These are phyloP conservation scores for Capitulum mitella DNA, from an alignment of 2,888 invertebrate genomes.

Conservation along the genomic window DNA sequence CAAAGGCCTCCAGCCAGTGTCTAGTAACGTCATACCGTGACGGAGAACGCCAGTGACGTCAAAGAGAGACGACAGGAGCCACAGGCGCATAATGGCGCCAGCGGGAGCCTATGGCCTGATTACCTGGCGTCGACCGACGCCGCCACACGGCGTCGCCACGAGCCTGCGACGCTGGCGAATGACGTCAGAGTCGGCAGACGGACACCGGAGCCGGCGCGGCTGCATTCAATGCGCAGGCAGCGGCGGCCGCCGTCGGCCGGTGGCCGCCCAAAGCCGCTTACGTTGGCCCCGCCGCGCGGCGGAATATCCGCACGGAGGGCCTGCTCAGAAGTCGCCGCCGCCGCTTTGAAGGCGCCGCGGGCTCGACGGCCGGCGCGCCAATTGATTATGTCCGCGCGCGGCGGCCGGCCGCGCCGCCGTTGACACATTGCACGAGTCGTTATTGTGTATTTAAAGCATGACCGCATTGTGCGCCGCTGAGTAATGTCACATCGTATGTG, in stretches of 20 bases:
- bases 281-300: not conserved
- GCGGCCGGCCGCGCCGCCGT: not conserved
- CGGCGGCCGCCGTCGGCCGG: not conserved
- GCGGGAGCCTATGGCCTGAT: not conserved
- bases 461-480: not conserved
- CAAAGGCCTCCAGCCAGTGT: too few relatives aligned
- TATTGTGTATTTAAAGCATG: conserved; percentile 13
- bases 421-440: conserved; percentile 11
- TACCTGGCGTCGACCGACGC: not conserved
- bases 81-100: too few relatives aligned
- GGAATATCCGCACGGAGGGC: not conserved
- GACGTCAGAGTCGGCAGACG: too few relatives aligned
- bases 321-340: not conserved
- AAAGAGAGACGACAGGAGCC: too few relatives aligned
- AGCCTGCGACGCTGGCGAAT: too few relatives aligned
- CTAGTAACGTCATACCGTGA: too few relatives aligned
- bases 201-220: too few relatives aligned
- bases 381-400: conserved; percentile 6
- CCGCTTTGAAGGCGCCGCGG: conserved; percentile 12
- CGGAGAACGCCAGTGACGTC: too few relatives aligned
- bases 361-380: not conserved
- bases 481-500: conserved; percentile 13
- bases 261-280: not conserved
- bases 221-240: too few relatives aligned
- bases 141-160: not conserved